Evolutionary conservation across 2,888 invertebrate species (phyloP), one percentile per base, ranked within the genome.

Genomic region (Nomada fucata): DNA sequence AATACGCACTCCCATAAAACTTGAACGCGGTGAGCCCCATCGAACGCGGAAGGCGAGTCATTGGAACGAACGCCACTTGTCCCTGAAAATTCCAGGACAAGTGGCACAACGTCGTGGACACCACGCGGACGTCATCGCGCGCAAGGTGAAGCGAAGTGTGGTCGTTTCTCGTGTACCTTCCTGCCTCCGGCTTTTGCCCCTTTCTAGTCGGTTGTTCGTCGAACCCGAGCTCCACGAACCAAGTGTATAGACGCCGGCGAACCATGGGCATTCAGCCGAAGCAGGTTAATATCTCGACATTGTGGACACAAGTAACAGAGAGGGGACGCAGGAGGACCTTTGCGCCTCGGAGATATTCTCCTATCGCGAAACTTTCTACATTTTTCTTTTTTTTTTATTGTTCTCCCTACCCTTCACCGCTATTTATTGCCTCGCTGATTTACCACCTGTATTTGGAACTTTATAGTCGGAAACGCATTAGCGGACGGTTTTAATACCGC

Each of bases 231-330:
- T 53, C 55, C 50, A 18, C 53, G 69, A 29, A 50, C 36, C 63
- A 26, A 61, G 52, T 53, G 68, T 63, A 75, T 57, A 75, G 84
- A 82, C 80, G 76, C 80, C 76, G 79, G 57, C 76, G 79, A 84
- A 76, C 76, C 83, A 63, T 73, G 82, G 85, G 84, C 90, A 88
- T 91, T 89, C 91, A 89, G 88, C 89, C 88, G 91, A 91, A 91
- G 91, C 91, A 86, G 90, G 90, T 91, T 91, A 91, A 91, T 91
- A 91, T 91, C 91, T 91, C 90, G 90, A 91, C 91, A 91, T 91
- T 91, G 91, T 91, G 91, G 91, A 91, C 91, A 91, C 91, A 91
- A 91, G 91, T 91, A 91, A 91, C 91, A 91, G 91, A 90, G 47
- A 11, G 36, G 7, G 36, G 26, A 2, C 1, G 26, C 26, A 36